These are phyloP conservation scores for Centrocercus urophasianus DNA, from an alignment of 2,113 vertebrate genomes.

Conservation along the genomic window DNA sequence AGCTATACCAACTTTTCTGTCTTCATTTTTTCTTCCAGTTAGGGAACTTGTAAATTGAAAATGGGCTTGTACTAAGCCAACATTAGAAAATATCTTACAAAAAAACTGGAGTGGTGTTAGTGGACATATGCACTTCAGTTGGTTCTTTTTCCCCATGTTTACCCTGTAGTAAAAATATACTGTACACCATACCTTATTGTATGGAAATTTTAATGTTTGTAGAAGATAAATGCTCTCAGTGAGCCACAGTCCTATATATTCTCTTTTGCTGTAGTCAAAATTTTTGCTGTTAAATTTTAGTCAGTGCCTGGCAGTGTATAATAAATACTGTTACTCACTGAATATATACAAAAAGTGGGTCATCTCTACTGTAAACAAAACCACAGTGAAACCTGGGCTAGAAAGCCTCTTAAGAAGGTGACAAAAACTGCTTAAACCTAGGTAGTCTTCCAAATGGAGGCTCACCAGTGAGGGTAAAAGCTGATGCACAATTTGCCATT, in stretches of 20 bases:
- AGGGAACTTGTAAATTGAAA: slow-evolving; percentile 50
- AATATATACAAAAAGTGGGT: slow-evolving; percentile 12
- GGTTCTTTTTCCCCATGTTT: background rate
- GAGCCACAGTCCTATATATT: slow-evolving; percentile 9
- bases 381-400: slow-evolving; percentile 60
- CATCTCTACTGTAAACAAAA: slow-evolving; percentile 50
- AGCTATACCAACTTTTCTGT: slow-evolving; percentile 50
- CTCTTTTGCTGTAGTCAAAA: background rate
- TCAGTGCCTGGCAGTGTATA: slow-evolving; percentile 7
- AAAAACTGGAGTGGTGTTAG: slow-evolving; percentile 36
- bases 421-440: slow-evolving; percentile 34
- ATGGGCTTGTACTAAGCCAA: slow-evolving; percentile 54
- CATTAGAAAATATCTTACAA: slow-evolving; percentile 35
- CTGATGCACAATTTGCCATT: slow-evolving; percentile 17
- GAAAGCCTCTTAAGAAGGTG: slow-evolving; percentile 23
- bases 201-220: slow-evolving; percentile 11
- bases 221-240: slow-evolving; percentile 9
- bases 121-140: slow-evolving; percentile 3
- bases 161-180: slow-evolving; percentile 39
- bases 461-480: background rate
- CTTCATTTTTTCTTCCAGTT: slow-evolving; percentile 1
- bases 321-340: slow-evolving; percentile 12
- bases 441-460: slow-evolving; percentile 20
- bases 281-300: slow-evolving; percentile 19
- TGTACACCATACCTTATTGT: slow-evolving; percentile 44